A percentile compares a stretch with the other conserved stretches of the same genome.
Evolutionary conservation across 2,113 vertebrate species (phyloP).

Genomic region (Speoplatyrhinus poulsoni): DNA sequence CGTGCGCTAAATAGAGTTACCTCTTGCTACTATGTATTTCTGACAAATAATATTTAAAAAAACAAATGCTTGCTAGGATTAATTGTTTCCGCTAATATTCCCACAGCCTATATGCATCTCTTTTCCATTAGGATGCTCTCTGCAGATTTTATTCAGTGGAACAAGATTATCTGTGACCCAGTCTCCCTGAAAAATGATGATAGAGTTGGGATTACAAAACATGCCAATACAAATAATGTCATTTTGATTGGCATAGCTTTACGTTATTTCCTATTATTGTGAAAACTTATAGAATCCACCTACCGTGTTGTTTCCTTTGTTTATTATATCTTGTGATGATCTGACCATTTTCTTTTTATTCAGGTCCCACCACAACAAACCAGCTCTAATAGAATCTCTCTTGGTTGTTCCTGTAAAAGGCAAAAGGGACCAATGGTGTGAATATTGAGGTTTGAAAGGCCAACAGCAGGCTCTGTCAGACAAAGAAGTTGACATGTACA

Average conservation of each 20-base stretch:
- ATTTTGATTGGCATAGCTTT: background rate
- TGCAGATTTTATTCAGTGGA: conserved; percentile 29
- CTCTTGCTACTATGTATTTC: too few species aligned
- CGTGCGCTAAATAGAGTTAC: too few species aligned
- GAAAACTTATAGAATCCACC: background rate
- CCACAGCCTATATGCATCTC: background rate
- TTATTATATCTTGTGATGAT: conserved; percentile 43
- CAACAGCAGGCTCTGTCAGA: too few species aligned
- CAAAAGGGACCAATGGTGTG: too few species aligned
- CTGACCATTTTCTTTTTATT: conserved; percentile 32
- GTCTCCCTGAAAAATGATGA: conserved; percentile 30
- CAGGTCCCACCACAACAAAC: conserved; percentile 88
- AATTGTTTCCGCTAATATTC: too few species aligned
- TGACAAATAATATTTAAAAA: too few species aligned
- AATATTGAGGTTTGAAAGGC: too few species aligned
- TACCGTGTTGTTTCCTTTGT: background rate
- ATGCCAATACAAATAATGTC: background rate
- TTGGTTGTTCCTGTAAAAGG: conserved; percentile 74
- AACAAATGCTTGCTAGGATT: too few species aligned
- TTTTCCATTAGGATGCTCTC: background rate
- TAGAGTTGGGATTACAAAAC: background rate
- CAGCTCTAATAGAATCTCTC: conserved; percentile 59
- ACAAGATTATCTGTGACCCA: background rate
- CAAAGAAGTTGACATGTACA: too few species aligned
- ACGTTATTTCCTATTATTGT: background rate